These are phyloP conservation scores for Globia sparganii DNA, from an alignment of 2,888 invertebrate species.

Conservation along the genomic window DNA sequence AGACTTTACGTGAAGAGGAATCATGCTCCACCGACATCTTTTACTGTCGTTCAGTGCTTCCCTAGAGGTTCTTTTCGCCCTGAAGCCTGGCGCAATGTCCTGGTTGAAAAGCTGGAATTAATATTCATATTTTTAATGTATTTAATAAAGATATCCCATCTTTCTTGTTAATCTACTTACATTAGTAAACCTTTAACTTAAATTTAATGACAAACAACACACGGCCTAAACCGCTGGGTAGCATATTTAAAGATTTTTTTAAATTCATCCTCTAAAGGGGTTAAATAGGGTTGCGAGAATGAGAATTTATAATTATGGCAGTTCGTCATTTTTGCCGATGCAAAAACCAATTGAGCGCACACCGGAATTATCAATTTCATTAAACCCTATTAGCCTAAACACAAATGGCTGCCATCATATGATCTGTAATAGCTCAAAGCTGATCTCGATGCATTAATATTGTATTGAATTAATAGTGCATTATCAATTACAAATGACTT, in stretches of 20 bases:
- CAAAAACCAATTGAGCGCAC: background rate
- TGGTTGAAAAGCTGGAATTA: background rate
- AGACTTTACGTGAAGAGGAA: background rate
- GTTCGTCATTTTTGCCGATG: background rate
- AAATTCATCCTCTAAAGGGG: background rate
- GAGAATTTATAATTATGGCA: too few species aligned
- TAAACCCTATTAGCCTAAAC: background rate
- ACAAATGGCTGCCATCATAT: background rate
- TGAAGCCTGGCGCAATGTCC: background rate
- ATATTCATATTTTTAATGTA: background rate
- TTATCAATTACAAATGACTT: slow-evolving; percentile 62
- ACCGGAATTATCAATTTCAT: background rate
- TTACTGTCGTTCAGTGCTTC: too few species aligned
- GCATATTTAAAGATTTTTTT: background rate
- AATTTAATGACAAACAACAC: background rate
- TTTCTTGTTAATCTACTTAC: background rate
- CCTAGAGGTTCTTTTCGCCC: too few species aligned
- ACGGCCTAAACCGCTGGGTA: background rate
- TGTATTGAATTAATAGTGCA: slow-evolving; percentile 58
- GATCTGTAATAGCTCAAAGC: slow-evolving; percentile 38
- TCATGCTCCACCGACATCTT: too few species aligned
- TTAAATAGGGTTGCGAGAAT: background rate
- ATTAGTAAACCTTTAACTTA: too few species aligned
- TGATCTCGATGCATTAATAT: slow-evolving; percentile 49
- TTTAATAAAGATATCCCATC: too few species aligned